These are phyloP conservation scores for Sceloporus undulatus DNA, from an alignment of 2,113 vertebrate genomes.

Conservation along the genomic window DNA sequence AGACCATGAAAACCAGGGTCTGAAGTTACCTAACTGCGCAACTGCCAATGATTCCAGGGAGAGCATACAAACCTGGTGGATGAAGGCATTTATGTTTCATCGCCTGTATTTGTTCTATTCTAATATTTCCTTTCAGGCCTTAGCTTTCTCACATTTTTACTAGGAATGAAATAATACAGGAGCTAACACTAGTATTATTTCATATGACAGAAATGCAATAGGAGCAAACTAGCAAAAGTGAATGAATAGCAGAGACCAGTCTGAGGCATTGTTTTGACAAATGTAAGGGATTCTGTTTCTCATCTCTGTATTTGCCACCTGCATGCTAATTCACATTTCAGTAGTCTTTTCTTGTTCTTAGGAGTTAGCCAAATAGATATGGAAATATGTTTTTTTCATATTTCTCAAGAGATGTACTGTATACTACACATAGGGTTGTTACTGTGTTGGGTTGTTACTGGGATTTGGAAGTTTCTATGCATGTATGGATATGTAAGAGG, in stretches of 20 bases:
- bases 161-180: conserved; percentile 46
- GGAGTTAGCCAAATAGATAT: conserved; percentile 16
- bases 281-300: conserved; percentile 64
- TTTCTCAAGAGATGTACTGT: conserved; percentile 39
- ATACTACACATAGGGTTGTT: background rate
- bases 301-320: conserved; percentile 63
- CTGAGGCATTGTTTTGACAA: conserved; percentile 56
- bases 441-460: conserved; percentile 8
- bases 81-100: background rate
- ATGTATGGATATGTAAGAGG: too few species aligned
- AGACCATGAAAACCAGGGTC: background rate
- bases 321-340: conserved; percentile 67
- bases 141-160: conserved; percentile 20
- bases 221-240: conserved; percentile 59
- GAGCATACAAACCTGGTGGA: background rate
- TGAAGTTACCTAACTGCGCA: background rate
- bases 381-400: background rate
- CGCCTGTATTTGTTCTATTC: background rate
- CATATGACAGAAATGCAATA: conserved; percentile 52
- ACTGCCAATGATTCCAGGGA: background rate
- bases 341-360: conserved; percentile 36
- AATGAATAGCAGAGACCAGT: conserved; percentile 54
- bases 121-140: conserved; percentile 42
- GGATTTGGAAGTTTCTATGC: background rate
- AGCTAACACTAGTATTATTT: conserved; percentile 37